Evolutionary conservation across 2,113 vertebrate genomes (phyloP).

Genomic region (Tapirus terrestris): DNA sequence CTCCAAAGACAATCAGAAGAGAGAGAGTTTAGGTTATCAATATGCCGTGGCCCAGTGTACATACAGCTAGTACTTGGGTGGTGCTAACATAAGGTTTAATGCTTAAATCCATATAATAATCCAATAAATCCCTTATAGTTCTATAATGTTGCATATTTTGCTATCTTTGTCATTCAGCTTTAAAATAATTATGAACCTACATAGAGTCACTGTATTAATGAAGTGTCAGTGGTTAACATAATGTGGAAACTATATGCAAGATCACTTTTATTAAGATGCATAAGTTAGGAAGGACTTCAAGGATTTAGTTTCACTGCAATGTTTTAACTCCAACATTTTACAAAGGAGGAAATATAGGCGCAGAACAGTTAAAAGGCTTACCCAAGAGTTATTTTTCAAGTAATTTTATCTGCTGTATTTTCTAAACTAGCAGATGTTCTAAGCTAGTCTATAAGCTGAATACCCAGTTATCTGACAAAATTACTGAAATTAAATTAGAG

Average conservation of each 20-base stretch:
- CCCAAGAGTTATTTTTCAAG: slow-evolving; percentile 59
- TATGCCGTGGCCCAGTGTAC: slow-evolving; percentile 2
- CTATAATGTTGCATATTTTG: slow-evolving; percentile 48
- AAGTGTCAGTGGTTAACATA: neutral
- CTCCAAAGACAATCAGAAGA: slow-evolving; percentile 81
- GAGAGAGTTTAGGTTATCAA: slow-evolving; percentile 76
- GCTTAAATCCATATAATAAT: neutral
- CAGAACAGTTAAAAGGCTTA: slow-evolving; percentile 51
- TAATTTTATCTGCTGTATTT: slow-evolving; percentile 74
- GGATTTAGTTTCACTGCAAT: slow-evolving; percentile 33
- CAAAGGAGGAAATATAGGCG: neutral
- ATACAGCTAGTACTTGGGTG: neutral
- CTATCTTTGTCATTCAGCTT: slow-evolving; percentile 29
- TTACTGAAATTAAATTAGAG: slow-evolving; percentile 79
- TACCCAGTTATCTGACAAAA: slow-evolving; percentile 80
- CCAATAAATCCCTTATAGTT: slow-evolving; percentile 1
- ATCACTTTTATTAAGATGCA: slow-evolving; percentile 19
- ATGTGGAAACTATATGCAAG: neutral
- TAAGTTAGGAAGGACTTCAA: neutral
- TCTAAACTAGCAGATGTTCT: slow-evolving; percentile 71
- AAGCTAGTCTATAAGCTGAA: slow-evolving; percentile 56
- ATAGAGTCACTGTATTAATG: neutral
- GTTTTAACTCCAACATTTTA: slow-evolving; percentile 36
- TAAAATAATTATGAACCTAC: slow-evolving; percentile 43
- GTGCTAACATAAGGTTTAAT: slow-evolving; percentile 1